phyloP scores from a whole-genome alignment of 2,113 vertebrate genomes.

The Camelus bactrianus region DNA sequence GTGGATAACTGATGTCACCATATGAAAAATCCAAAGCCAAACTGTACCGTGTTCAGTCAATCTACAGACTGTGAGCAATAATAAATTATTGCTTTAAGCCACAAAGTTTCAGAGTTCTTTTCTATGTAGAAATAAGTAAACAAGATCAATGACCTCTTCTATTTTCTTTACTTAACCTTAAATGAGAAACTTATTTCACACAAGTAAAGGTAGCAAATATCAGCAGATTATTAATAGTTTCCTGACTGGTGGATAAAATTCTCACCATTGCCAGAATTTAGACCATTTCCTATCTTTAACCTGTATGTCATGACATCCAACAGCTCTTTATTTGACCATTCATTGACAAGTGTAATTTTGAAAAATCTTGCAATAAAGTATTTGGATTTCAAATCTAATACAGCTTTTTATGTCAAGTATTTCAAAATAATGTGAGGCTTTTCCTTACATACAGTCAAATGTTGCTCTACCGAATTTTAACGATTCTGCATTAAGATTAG shows the following conservation, averaged over 20 bases:
- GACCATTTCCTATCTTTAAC: neutral
- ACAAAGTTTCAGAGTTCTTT: neutral
- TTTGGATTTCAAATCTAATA: neutral
- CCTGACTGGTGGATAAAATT: neutral
- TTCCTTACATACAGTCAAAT: neutral
- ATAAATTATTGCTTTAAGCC: neutral
- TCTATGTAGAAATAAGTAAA: neutral
- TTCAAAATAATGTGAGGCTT: neutral
- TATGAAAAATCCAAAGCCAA: neutral
- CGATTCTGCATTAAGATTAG: neutral
- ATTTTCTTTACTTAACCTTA: neutral
- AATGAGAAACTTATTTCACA: constrained; percentile 26
- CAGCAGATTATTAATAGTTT: constrained; percentile 3
- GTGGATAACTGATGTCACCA: neutral
- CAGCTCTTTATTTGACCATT: neutral
- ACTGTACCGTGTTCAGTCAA: neutral
- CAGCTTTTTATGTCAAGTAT: neutral
- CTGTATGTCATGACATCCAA: neutral
- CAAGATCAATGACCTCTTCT: neutral
- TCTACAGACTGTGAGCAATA: neutral
- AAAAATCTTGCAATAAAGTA: constrained; percentile 18
- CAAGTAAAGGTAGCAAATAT: constrained; percentile 12
- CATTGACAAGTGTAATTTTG: neutral
- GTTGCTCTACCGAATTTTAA: neutral
- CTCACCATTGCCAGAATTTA: neutral